Percentiles rank a stretch among this genome's conserved stretches.
Evolutionary conservation across 2,888 invertebrate species (phyloP).

Genomic region (Drosophila pegasa): DNA sequence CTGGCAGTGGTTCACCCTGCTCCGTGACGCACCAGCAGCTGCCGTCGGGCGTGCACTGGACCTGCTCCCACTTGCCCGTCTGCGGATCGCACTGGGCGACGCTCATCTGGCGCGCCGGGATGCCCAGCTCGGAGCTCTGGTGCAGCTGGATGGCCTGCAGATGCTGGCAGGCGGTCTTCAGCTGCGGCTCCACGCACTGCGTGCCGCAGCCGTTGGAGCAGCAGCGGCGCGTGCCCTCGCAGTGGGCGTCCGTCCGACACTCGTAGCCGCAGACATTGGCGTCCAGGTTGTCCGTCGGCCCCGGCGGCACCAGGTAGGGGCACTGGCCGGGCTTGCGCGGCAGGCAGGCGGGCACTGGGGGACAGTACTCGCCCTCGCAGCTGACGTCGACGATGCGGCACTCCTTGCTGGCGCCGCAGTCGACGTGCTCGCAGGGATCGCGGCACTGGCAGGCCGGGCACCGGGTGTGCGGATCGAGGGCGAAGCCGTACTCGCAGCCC

Average conservation of each 20-base stretch:
- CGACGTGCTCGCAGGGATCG: constrained; percentile 91
- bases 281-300: constrained; percentile 85
- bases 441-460: constrained; percentile 93
- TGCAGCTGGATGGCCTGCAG: constrained; percentile 86
- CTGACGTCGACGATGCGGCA: constrained; percentile 94
- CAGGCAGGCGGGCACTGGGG: constrained; percentile 92
- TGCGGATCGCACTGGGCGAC: constrained; percentile 89
- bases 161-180: constrained; percentile 91
- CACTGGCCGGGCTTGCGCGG: constrained; percentile 92
- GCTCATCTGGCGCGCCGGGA: constrained; percentile 90
- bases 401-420: constrained; percentile 88
- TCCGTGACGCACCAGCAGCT: constrained; percentile 94
- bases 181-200: constrained; percentile 90
- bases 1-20: constrained; percentile 90
- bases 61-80: constrained; percentile 89
- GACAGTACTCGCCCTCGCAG: constrained; percentile 93
- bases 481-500: constrained; percentile 94
- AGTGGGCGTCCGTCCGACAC: constrained; percentile 91
- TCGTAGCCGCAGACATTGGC: constrained; percentile 90
- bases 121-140: constrained; percentile 89
- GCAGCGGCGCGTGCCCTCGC: constrained; percentile 89
- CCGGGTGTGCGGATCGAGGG: constrained; percentile 88
- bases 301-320: constrained; percentile 91
- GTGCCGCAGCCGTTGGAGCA: constrained; percentile 96
- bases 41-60: constrained; percentile 89